Evolutionary conservation across 2,888 invertebrate genomes (phyloP), one percentile per base, ranked within the genome.

Genomic region (Exephanes ischioxanthus): DNA sequence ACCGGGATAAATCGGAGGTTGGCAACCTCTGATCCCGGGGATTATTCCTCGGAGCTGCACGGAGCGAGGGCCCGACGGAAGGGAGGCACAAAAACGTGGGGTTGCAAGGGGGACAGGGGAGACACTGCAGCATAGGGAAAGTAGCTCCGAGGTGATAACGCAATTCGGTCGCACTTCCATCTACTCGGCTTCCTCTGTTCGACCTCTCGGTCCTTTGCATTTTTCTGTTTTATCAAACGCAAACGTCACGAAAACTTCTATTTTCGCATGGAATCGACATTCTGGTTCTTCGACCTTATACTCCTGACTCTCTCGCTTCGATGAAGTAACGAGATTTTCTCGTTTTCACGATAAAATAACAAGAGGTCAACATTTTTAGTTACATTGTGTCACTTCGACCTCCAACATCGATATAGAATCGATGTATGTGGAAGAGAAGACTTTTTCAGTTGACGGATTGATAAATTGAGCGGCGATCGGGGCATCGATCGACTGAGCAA

Each of bases 1-100:
- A 30, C 53, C n/a, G 55, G 53, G 80, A 73, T 61, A 26, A 86
- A 78, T 75, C 85, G 70, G 55, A 80, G 83, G 83, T 83, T 80
- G 83, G 70, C 68, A 86, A 80, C 83, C 86, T 68, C 86, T 80
- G 83, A 86, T 73, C 80, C 80, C 6, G 30, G n/a, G 85, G 80
- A 86, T 86, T 86, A 83, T 86, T 80, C 80, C 26, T 70, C 73
- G 80, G 68, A 53, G 30, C 67, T 71, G 75, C 58, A 41, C 58
- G 7, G 19, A 58, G 53, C 16, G 41, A 30, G 55, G n/a, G n/a
- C 67, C 33, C 63, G 58, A 19, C 55, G 67, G 33, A 81, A 67
- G 51, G 48, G 37, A 19, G 58, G 55, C 48, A 79, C 63, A 63
- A 68, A 71, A 66, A 48, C 3, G 22, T 7, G 11, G 41, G 61